These are phyloP conservation scores for Heteromurus nitidus DNA, from an alignment of 2,888 invertebrate species.

Conservation along the genomic window DNA sequence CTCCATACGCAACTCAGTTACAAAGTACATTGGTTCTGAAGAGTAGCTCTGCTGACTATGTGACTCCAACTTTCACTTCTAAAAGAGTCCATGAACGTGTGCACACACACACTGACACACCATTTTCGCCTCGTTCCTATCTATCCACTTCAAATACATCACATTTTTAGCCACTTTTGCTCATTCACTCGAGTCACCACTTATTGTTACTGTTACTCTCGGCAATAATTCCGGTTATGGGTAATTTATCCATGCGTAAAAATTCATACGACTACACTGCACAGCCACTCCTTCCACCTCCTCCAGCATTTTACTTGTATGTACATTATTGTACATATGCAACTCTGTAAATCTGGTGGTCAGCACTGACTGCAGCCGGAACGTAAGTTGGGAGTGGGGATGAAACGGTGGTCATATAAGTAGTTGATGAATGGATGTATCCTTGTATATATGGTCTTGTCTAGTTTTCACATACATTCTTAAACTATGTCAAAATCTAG, in stretches of 20 bases:
- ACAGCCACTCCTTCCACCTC: background rate
- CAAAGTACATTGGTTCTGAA: too few species aligned
- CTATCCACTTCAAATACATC: conserved; percentile 9
- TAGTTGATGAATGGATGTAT: too few species aligned
- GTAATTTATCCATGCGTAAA: conserved; percentile 24
- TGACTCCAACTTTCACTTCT: conserved; percentile 1
- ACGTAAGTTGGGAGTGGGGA: too few species aligned
- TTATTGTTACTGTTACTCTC: conserved; percentile 15
- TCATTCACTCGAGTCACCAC: conserved; percentile 3
- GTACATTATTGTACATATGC: background rate
- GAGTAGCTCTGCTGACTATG: background rate
- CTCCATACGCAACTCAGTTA: too few species aligned
- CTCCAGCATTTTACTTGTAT: background rate
- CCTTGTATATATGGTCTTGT: too few species aligned
- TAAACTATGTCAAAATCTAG: too few species aligned
- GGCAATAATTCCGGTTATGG: conserved; percentile 16
- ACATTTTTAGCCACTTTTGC: conserved; percentile 5
- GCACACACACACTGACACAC: too few species aligned
- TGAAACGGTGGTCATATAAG: too few species aligned
- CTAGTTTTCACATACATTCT: too few species aligned
- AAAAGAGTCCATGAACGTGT: too few species aligned
- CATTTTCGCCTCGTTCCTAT: background rate
- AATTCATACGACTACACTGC: conserved; percentile 3
- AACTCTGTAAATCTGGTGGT: too few species aligned
- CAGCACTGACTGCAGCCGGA: too few species aligned